Evolutionary conservation across 2,113 vertebrate genomes (phyloP).

Genomic region (Stigmatopora argus): DNA sequence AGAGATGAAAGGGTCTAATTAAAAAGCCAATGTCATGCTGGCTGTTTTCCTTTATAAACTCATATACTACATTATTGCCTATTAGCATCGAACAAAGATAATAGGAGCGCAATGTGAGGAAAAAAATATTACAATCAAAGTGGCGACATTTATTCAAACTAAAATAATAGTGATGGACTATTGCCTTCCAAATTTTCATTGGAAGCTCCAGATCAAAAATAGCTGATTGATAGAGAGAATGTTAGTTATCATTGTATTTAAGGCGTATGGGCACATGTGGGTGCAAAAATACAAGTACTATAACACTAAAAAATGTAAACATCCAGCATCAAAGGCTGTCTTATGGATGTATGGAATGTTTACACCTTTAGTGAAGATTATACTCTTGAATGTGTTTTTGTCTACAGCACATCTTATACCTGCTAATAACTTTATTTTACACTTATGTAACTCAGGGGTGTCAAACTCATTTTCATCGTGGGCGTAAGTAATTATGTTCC

Average conservation of each 20-base stretch:
- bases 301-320: slow-evolving; percentile 7
- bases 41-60: slow-evolving; percentile 20
- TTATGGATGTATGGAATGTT: background rate
- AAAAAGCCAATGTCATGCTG: background rate
- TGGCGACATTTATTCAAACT: too few species aligned
- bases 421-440: background rate
- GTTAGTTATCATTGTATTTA: slow-evolving; percentile 22
- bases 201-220: slow-evolving; percentile 35
- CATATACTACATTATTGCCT: background rate
- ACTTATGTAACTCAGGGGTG: background rate
- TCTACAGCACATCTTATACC: too few species aligned
- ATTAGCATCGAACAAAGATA: too few species aligned
- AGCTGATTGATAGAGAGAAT: slow-evolving; percentile 50
- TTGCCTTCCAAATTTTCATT: too few species aligned
- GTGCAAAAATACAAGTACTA: background rate
- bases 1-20: background rate
- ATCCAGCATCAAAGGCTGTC: background rate
- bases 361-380: background rate
- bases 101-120: too few species aligned
- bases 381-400: too few species aligned
- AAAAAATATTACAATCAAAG: too few species aligned
- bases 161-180: too few species aligned
- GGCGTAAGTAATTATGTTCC: too few species aligned
- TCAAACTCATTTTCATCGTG: too few species aligned
- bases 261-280: slow-evolving; percentile 5